These are phyloP conservation scores for Bellardia pandia DNA, from an alignment of 2,888 invertebrate genomes.

Conservation along the genomic window DNA sequence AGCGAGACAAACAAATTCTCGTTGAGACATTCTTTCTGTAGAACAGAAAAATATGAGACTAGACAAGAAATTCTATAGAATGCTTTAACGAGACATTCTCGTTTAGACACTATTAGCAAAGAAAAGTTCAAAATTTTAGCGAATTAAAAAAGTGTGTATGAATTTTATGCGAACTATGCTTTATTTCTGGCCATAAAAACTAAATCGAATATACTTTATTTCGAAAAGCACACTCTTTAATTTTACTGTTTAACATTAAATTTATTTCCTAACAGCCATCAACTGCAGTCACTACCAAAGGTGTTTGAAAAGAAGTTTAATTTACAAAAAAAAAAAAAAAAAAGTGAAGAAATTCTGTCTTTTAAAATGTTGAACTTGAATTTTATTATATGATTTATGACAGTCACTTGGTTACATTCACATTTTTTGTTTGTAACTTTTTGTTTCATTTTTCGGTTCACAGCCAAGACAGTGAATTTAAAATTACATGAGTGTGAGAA, in stretches of 20 bases:
- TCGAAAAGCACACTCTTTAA: background rate
- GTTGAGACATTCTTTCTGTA: too few species aligned
- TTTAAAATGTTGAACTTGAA: constrained; percentile 3
- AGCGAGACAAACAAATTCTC: too few species aligned
- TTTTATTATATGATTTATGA: constrained; percentile 15
- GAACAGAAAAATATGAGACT: too few species aligned
- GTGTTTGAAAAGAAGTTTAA: background rate
- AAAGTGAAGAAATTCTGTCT: background rate
- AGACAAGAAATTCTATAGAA: too few species aligned
- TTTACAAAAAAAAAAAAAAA: background rate
- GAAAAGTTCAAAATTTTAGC: too few species aligned
- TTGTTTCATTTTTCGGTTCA: background rate
- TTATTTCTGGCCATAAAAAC: background rate
- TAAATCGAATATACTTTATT: background rate
- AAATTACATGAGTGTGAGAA: background rate
- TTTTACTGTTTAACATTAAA: background rate
- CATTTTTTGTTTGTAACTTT: background rate
- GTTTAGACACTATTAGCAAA: too few species aligned
- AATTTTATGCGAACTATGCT: too few species aligned
- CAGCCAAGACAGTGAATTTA: background rate
- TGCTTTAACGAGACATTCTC: too few species aligned
- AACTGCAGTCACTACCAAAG: background rate
- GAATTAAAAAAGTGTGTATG: too few species aligned
- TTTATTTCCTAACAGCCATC: too few species aligned
- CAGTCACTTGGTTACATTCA: background rate